These are phyloP conservation scores for Picus viridis DNA, from an alignment of 2,797 vertebrate genomes.

Conservation along the genomic window DNA sequence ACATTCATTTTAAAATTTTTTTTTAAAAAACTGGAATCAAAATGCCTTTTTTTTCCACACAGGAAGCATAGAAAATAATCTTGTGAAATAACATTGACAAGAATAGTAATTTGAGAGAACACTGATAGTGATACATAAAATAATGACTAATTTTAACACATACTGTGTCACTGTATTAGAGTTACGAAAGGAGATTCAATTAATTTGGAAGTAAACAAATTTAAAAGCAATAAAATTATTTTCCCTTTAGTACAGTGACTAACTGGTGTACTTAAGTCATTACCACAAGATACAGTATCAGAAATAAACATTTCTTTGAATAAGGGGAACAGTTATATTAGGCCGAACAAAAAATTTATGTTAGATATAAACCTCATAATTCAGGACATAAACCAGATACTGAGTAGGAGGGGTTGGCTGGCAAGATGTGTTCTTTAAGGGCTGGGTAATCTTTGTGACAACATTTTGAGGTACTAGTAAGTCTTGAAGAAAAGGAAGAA, in stretches of 20 bases:
- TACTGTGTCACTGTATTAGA: neutral
- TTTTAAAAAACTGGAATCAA: neutral
- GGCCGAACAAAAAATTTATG: slow-evolving; percentile 27
- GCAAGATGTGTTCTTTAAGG: neutral
- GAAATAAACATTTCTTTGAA: slow-evolving; percentile 43
- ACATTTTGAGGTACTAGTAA: neutral
- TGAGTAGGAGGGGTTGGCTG: slow-evolving; percentile 10
- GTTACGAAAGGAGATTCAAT: neutral
- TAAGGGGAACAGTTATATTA: slow-evolving; percentile 32
- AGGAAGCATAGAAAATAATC: neutral
- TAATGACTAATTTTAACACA: neutral
- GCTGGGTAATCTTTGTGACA: neutral
- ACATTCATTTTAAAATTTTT: neutral
- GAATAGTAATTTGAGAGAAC: neutral
- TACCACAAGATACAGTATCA: slow-evolving; percentile 8
- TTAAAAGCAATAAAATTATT: neutral
- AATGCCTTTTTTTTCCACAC: neutral
- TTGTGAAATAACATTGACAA: neutral
- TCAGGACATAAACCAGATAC: slow-evolving; percentile 28
- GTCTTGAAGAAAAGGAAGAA: neutral
- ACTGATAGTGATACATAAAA: neutral
- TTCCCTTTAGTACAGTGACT: neutral
- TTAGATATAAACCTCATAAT: slow-evolving; percentile 7
- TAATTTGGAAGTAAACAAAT: slow-evolving; percentile 33
- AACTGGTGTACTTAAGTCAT: neutral